phyloP scores from a whole-genome alignment of 2,113 vertebrate species.

The Corythaixoides concolor region DNA sequence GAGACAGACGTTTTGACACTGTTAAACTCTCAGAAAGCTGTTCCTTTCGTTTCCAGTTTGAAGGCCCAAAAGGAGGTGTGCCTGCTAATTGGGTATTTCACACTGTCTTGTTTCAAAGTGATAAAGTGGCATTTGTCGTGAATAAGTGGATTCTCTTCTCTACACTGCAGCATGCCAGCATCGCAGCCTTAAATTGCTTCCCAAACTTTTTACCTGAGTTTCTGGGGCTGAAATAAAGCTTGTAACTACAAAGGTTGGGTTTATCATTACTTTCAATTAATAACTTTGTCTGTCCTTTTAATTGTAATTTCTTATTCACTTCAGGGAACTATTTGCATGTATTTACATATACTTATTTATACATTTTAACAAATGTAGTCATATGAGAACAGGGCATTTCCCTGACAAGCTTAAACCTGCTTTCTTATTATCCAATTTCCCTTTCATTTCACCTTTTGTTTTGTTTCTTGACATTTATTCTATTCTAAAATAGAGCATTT shows the following conservation, averaged over 20 bases:
- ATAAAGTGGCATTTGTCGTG: background rate
- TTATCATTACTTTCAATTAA: constrained; percentile 41
- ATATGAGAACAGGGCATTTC: constrained; percentile 20
- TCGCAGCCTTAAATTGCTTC: background rate
- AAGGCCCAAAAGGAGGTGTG: background rate
- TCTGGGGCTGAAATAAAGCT: constrained; percentile 8
- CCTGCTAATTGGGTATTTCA: background rate
- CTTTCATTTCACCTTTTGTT: constrained; percentile 43
- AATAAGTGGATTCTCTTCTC: background rate
- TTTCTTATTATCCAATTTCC: background rate
- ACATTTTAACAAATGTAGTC: constrained; percentile 21
- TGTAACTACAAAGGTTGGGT: constrained; percentile 5
- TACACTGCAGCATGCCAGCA: background rate
- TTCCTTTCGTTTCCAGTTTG: background rate
- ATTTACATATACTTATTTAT: constrained; percentile 33
- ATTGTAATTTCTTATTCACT: constrained; percentile 41
- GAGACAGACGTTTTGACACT: background rate
- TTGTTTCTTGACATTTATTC: background rate
- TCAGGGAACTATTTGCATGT: constrained; percentile 26
- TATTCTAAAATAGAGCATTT: background rate
- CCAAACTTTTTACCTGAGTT: background rate
- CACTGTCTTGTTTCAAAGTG: background rate
- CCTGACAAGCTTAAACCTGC: constrained; percentile 7
- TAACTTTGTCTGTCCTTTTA: constrained; percentile 34
- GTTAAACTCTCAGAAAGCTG: background rate